These are phyloP conservation scores for Leguminivora glycinivorella DNA, from an alignment of 1,140 invertebrate genomes.

Conservation along the genomic window DNA sequence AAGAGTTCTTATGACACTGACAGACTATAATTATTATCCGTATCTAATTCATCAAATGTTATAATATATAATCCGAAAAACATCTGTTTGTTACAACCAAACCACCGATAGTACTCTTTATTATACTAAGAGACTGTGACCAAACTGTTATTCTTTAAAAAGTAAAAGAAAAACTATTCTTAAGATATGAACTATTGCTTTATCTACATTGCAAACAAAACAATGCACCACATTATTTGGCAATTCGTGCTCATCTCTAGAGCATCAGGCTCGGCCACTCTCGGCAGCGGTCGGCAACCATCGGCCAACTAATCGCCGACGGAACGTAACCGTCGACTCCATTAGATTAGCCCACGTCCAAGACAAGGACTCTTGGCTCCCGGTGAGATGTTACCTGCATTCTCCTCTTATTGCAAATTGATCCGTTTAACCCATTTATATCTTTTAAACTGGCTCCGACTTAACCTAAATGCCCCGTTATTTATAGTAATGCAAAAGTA, in stretches of 20 bases:
- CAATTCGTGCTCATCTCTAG: conserved; percentile 21
- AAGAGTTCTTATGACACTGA: no score
- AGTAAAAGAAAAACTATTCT: no score
- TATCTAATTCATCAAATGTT: no score
- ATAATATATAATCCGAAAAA: no score
- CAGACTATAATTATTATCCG: no score
- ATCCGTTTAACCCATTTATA: neutral
- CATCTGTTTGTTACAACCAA: no score
- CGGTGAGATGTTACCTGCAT: conserved; percentile 10
- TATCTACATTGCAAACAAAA: neutral
- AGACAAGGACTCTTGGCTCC: conserved; percentile 2
- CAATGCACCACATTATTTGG: neutral
- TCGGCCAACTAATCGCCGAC: conserved; percentile 47
- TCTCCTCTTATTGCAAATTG: conserved; percentile 7
- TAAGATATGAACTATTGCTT: no score
- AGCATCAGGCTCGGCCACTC: conserved; percentile 1
- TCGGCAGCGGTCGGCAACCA: conserved; percentile 9
- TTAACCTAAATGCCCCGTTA: neutral
- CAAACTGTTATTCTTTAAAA: no score
- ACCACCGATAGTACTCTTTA: no score
- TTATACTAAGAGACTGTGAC: no score
- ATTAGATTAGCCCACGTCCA: conserved; percentile 42
- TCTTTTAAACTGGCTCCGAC: neutral
- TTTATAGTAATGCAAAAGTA: conserved; percentile 10
- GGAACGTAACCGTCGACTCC: conserved; percentile 42